These are phyloP conservation scores for Neodontobutis hainanensis DNA, from an alignment of 2,113 vertebrate species.

Conservation along the genomic window DNA sequence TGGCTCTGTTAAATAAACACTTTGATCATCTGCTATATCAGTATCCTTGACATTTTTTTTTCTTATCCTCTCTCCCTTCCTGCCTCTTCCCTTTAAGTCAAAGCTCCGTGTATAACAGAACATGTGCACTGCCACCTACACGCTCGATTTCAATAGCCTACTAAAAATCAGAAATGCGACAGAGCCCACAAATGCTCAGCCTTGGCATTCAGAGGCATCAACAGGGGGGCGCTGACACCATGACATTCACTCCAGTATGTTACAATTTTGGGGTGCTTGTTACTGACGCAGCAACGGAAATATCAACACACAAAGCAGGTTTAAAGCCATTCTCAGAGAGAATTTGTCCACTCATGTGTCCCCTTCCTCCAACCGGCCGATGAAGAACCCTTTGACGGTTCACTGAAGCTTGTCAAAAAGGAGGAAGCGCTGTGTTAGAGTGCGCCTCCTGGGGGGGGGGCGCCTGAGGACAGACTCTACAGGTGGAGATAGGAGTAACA, in stretches of 20 bases:
- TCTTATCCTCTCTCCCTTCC: constrained; percentile 7
- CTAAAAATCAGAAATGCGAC: constrained; percentile 71
- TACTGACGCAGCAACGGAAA: constrained; percentile 1
- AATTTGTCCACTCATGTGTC: constrained; percentile 18
- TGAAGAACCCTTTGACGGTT: constrained; percentile 39
- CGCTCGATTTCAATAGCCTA: constrained; percentile 66
- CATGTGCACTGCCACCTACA: constrained; percentile 74
- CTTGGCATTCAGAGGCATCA: constrained; percentile 57
- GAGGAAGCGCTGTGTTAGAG: constrained; percentile 11
- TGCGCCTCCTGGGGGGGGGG: constrained; percentile 26
- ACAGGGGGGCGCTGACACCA: constrained; percentile 25
- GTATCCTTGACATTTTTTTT: constrained; percentile 31
- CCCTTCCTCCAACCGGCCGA: neutral
- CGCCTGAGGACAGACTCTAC: constrained; percentile 54
- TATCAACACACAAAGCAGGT: constrained; percentile 22
- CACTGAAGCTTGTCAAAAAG: constrained; percentile 42
- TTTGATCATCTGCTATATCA: constrained; percentile 61
- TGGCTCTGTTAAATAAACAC: constrained; percentile 25
- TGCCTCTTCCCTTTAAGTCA: constrained; percentile 39
- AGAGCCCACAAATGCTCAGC: constrained; percentile 65
- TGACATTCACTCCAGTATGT: constrained; percentile 34
- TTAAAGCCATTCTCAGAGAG: constrained; percentile 9
- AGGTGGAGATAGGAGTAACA: constrained; percentile 54
- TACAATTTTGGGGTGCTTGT: constrained; percentile 1
- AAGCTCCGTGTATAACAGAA: constrained; percentile 67